Evolutionary conservation across 2,888 invertebrate genomes (phyloP).

Genomic region (Morpho achilles): DNA sequence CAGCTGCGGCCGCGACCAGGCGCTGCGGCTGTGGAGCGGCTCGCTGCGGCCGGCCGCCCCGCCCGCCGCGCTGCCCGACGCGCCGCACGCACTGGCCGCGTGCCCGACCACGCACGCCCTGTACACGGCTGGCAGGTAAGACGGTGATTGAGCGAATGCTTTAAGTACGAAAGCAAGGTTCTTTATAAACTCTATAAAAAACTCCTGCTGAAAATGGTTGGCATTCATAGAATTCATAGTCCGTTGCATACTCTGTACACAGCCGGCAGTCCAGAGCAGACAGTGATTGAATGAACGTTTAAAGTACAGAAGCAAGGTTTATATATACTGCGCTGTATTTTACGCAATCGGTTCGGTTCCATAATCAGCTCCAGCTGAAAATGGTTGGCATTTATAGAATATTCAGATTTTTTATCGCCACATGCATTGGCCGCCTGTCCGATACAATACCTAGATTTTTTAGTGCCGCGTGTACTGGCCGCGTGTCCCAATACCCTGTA

Average conservation of each 20-base stretch:
- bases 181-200: no score
- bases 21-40: slow-evolving; percentile 85
- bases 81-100: slow-evolving; percentile 84
- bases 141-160: no score
- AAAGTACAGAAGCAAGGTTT: no score
- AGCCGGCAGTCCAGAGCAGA: slow-evolving; percentile 84
- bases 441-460: slow-evolving; percentile 54
- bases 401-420: no score
- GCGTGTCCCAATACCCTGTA: slow-evolving; percentile 81
- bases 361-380: no score
- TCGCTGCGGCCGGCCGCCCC: slow-evolving; percentile 77
- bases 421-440: slow-evolving; percentile 84
- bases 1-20: slow-evolving; percentile 88
- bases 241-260: slow-evolving; percentile 81
- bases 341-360: no score
- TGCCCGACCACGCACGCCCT: slow-evolving; percentile 72
- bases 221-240: slow-evolving; percentile 37
- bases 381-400: no score
- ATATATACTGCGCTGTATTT: no score
- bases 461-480: no score
- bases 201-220: no score
- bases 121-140: slow-evolving; percentile 91
- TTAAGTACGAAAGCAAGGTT: no score
- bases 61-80: slow-evolving; percentile 68
- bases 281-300: no score